A percentile compares a stretch with the other conserved stretches of the same genome.
Evolutionary conservation across 2,888 invertebrate species (phyloP).

Genomic region (Rhogogaster chlorosoma): DNA sequence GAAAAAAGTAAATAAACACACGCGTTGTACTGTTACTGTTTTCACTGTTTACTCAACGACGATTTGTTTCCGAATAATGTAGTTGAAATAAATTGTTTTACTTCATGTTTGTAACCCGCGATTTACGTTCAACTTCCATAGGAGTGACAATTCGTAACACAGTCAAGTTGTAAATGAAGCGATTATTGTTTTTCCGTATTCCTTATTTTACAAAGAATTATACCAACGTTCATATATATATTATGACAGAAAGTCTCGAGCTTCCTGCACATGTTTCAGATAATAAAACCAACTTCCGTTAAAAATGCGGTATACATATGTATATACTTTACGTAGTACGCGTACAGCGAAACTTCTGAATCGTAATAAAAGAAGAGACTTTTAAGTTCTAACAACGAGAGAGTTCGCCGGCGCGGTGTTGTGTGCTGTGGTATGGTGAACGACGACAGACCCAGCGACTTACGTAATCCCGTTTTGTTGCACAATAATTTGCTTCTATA

Average conservation of each 20-base stretch:
- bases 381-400: background rate
- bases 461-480: constrained; percentile 74
- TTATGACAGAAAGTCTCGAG: background rate
- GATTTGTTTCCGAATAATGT: constrained; percentile 4
- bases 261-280: background rate
- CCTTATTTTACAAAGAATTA: background rate
- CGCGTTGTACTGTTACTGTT: background rate
- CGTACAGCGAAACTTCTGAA: background rate
- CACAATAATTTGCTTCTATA: constrained; percentile 76
- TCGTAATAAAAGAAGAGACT: background rate
- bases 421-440: background rate
- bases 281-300: constrained; percentile 13
- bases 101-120: background rate
- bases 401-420: background rate
- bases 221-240: background rate
- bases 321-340: background rate
- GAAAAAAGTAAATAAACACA: constrained; percentile 16
- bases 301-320: constrained; percentile 3
- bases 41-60: background rate
- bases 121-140: background rate
- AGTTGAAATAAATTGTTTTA: background rate
- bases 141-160: background rate
- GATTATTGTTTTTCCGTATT: background rate
- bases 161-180: background rate
- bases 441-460: constrained; percentile 58